Percentiles rank a stretch among this genome's conserved stretches.
phyloP scores from a whole-genome alignment of 2,888 invertebrate genomes.

The Pachymerium ferrugineum region DNA sequence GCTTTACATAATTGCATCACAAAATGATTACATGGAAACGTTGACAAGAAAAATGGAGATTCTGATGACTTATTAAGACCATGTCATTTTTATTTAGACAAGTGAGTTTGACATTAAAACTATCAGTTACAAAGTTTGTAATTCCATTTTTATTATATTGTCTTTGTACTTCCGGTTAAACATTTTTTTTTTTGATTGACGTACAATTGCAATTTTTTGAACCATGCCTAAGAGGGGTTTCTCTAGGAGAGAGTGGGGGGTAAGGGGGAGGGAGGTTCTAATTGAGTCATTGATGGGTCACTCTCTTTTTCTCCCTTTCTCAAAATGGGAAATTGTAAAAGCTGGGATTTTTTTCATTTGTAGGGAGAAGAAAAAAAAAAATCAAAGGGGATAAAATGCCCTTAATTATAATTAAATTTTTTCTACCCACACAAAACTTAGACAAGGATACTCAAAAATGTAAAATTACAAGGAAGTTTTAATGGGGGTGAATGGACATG shows the following conservation, averaged over 20 bases:
- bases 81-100: no score
- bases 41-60: no score
- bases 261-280: constrained; percentile 3
- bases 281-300: constrained; percentile 18
- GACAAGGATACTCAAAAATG: no score
- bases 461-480: not conserved
- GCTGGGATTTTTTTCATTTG: constrained; percentile 14
- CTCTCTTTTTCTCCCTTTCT: not conserved
- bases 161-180: constrained; percentile 1
- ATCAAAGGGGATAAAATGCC: no score
- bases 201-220: constrained; percentile 18
- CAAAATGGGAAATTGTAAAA: not conserved
- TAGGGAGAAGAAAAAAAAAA: not conserved
- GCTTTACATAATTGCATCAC: no score
- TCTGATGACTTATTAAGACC: no score
- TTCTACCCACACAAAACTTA: no score
- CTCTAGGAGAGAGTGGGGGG: not conserved
- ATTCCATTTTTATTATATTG: constrained; percentile 7
- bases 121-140: constrained; percentile 3
- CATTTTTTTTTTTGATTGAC: constrained; percentile 4
- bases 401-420: no score
- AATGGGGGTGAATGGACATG: not conserved
- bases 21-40: no score
- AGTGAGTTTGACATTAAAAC: not conserved
- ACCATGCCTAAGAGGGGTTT: constrained; percentile 21